phyloP scores from a whole-genome alignment of 2,797 vertebrate genomes.

The Mormyrops boulengeri region DNA sequence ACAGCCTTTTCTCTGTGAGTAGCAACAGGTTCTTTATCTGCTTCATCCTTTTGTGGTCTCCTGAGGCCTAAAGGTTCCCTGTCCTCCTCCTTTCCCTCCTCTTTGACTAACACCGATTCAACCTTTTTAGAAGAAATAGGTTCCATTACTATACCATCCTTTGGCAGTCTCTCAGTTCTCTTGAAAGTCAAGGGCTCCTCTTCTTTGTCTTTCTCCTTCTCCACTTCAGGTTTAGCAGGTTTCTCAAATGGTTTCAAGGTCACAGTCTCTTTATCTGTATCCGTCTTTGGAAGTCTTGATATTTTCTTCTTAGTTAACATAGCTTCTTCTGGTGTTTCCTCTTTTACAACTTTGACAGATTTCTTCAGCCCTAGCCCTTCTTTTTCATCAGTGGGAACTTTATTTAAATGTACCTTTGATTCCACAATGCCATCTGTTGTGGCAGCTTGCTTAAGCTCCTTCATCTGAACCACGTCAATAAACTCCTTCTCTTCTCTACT shows the following conservation, averaged over 20 bases:
- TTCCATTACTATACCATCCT: neutral
- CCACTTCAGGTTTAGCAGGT: neutral
- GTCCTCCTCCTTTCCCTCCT: neutral
- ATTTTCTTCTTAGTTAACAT: neutral
- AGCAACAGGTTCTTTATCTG: slow-evolving; percentile 47
- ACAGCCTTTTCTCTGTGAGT: slow-evolving; percentile 38
- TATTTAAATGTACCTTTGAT: neutral
- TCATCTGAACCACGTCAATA: slow-evolving; percentile 26
- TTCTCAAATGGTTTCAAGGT: neutral
- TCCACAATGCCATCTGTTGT: slow-evolving; percentile 35
- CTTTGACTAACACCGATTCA: neutral
- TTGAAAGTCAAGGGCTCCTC: neutral
- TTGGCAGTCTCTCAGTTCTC: neutral
- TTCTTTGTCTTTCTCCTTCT: neutral
- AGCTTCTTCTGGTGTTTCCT: slow-evolving; percentile 33
- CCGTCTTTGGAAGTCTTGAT: neutral
- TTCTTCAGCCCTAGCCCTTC: neutral
- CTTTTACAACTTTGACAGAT: slow-evolving; percentile 41
- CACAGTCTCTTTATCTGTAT: neutral
- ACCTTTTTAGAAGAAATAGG: neutral
- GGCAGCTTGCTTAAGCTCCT: slow-evolving; percentile 36
- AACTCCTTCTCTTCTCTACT: slow-evolving; percentile 43
- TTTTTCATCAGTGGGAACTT: neutral
- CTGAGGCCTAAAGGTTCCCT: neutral
- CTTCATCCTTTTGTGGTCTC: neutral